phyloP scores from a whole-genome alignment of 2,797 vertebrate species.

The Crax fasciolata region DNA sequence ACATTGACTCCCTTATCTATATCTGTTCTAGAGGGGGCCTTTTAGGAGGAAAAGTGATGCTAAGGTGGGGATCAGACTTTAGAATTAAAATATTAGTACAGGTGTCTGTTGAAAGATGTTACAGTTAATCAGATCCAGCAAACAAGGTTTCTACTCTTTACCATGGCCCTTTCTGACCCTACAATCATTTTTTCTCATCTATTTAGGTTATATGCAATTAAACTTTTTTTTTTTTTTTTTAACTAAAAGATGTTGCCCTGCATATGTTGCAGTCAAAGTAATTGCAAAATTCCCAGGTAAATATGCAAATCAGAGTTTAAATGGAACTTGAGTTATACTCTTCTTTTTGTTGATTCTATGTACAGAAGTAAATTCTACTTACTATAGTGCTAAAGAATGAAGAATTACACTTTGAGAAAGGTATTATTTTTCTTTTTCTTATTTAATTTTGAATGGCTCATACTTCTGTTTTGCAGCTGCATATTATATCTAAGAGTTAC shows the following conservation, averaged over 20 bases:
- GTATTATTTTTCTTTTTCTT: not conserved
- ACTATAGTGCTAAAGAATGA: not conserved
- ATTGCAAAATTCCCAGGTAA: not conserved
- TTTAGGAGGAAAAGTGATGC: not conserved
- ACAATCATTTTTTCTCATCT: not conserved
- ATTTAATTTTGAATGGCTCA: not conserved
- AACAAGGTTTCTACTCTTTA: not conserved
- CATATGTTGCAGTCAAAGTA: not conserved
- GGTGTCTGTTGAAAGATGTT: not conserved
- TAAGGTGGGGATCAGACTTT: not conserved
- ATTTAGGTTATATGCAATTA: accelerated
- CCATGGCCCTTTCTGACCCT: not conserved
- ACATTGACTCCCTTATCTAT: not conserved
- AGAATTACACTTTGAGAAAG: not conserved
- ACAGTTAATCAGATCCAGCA: not conserved
- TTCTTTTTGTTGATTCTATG: not conserved
- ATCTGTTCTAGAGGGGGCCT: not conserved
- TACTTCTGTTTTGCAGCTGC: not conserved
- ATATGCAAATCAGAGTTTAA: not conserved
- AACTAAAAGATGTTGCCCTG: not conserved
- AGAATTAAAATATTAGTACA: not conserved
- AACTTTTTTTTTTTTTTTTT: accelerated
- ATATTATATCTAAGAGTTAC: not conserved
- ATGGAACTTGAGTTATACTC: not conserved
- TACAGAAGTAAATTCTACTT: not conserved